These are phyloP conservation scores for Falco columbarius DNA, from an alignment of 2,797 vertebrate genomes.

Conservation along the genomic window DNA sequence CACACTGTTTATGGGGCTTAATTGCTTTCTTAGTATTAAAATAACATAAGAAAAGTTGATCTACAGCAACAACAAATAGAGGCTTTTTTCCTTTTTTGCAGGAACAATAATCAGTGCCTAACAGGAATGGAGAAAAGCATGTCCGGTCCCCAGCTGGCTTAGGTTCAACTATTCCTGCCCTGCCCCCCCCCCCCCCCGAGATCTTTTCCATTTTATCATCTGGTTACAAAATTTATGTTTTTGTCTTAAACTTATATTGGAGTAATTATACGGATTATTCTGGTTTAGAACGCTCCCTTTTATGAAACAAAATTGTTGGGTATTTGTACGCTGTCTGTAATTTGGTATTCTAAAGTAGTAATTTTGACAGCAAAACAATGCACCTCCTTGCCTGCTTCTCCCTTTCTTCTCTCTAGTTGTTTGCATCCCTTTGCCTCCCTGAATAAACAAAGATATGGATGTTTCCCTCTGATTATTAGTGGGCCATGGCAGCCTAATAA, in stretches of 20 bases:
- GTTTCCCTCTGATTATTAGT: not conserved
- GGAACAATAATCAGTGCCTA: not conserved
- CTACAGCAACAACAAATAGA: not conserved
- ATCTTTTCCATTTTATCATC: not conserved
- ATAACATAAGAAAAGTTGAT: not conserved
- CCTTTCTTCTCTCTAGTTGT: not conserved
- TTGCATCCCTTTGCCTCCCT: not conserved
- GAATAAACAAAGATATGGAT: not conserved
- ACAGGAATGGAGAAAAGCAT: not conserved
- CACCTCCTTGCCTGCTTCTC: not conserved
- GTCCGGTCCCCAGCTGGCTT: not conserved
- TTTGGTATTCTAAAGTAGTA: conserved; percentile 12
- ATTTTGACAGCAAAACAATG: conserved; percentile 20
- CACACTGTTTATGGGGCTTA: not conserved
- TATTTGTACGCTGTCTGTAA: not conserved
- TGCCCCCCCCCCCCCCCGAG: not conserved
- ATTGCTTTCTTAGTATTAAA: not conserved
- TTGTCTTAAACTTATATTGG: conserved; percentile 8
- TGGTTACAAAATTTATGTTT: conserved; percentile 15
- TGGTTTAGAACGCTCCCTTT: not conserved
- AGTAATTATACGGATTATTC: conserved; percentile 1
- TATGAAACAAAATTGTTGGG: conserved; percentile 2
- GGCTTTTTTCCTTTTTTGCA: not conserved
- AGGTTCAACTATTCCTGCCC: not conserved
- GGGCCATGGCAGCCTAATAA: not conserved